Base-by-base conservation (phyloP, 2,797 vertebrate genomes). In the Varecia variegata region DNA sequence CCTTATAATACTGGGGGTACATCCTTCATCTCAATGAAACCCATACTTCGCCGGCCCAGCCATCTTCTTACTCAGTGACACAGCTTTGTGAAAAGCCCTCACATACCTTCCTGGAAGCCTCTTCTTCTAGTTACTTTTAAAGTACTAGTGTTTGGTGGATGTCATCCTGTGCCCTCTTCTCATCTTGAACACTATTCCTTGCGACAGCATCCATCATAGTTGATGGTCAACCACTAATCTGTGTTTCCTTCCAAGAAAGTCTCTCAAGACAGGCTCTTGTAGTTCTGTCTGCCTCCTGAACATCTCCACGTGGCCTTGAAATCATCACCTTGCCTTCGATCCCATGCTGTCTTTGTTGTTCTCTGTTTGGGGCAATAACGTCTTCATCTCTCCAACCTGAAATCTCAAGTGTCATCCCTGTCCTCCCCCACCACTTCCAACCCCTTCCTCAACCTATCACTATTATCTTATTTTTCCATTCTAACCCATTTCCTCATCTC, bases 131-230 rank as follows among this genome's bases (percentile, higher is more conserved):
- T n/a, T 77, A 81, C n/a, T 67, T 30, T 40, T 25, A 74, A 79
- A 70, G n/a, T 15, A 17, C 76, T 17, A 1, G 9, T 35, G 35
- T 87, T 82, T 47, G 17, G 65, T 25, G 23, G 65, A 70, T 40
- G 7, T 62, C 56, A n/a, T 17, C 32, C 14, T 23, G 13, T 23
- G 25, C n/a, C 4, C 50, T 54, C 23, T 18, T 80, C 38, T 45
- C 10, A 32, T 50, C 62, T 56, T 32, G 3, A 35, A 50, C 18
- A 9, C 54, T 38, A 8, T 30, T 20, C 38, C 18, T 60, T 27
- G 1, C 1, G 3, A 1, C 1, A 5, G 13, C 20, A 56, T 54
- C 25, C 17, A 0, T 56, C 35, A 35, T 3, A 73, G 40, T 10
- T 89, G 50, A 30, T n/a, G 45, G 74, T 9, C 18, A n/a, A 7